Base-by-base conservation (phyloP, 2,113 vertebrate genomes). In the Scartelaos histophorus region DNA sequence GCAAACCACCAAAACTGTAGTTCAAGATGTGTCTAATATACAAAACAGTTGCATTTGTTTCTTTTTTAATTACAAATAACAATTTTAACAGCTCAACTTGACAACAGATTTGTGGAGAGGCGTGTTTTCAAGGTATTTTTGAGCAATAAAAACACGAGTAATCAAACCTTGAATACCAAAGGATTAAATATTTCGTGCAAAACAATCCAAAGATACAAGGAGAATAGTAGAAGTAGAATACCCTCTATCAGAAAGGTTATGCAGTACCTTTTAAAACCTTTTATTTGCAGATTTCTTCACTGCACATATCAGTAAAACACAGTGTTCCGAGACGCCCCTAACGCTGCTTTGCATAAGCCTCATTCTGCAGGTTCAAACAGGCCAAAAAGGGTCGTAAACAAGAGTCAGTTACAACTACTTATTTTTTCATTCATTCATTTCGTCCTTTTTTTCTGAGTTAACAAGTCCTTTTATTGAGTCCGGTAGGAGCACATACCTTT, bases 381-480 rank as follows among this genome's bases (percentile, higher is more conserved):
- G 69, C 72, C 16, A 35, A 3, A 54, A 3, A 0, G 34, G 69
- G 61, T 70, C 53, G n/a, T 56, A 71, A 81, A 86, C 68, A 11
- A 29, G 24, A 1, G 64, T 19, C 65, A 15, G 74, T 76, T 61
- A 78, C 80, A 71, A 19, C 54, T 66, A 35, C 62, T 47, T 29
- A 12, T 24, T 5, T 49, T 53, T 66, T 24, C 5, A 10, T 61
- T 61, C 25, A 13, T 13, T 34, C 29, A 4, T 29, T 29, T 29
- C 4, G 2, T 29, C 29, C 29, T 4, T 61, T 56, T 13, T 43
- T 1, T 21, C 25, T 61, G 67, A n/a, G 68, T 71, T 73, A 81
- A 76, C 82, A 70, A 82, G 72, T 84, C 74, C 72, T 84, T 84
- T 78, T 73, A 73, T 66, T 56, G 78, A 78, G 71, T 53, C 73